Base-by-base conservation (phyloP, 2,113 vertebrate genomes). In the Neodon shergylaensis region DNA sequence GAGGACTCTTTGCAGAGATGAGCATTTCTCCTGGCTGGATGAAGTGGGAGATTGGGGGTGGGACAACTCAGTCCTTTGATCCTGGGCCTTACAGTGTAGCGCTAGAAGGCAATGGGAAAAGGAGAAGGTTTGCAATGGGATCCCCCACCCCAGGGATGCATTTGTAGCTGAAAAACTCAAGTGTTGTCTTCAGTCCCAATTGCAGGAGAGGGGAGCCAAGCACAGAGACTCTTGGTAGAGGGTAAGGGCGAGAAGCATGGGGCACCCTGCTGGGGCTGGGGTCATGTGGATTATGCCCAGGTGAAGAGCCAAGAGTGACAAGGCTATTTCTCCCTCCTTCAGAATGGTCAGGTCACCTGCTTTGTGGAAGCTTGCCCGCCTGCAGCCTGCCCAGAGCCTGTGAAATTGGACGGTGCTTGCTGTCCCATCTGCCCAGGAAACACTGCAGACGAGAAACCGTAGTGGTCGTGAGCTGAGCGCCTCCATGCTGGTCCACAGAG, bases 291-390 rank as follows among this genome's bases (percentile, higher is more conserved):
- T 73, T 33, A 11, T 39, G 36, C 36, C n/a, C 33, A 28, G 66
- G 4, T 4, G 79, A 72, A 42, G 22, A 31, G 13, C 61, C 24
- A 10, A 2, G 24, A 33, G 2, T 87, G 52, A 96, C 22, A 0
- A 9, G 87, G 17, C 12, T 0, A 17, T 28, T 4, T 44, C 4
- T 76, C 14, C 61, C 14, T 21, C 61, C 42, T 52, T 21, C 98
- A 99, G 99, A 98, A 98, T 9, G 98, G 99, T 90, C 99, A 99
- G 98, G 98, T 99, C 97, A 99, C 99, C 54, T 99, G 99, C 98
- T 99, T 99, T 2, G 99, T 99, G 95, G 99, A 99, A 97, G 99
- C 99, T 0, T 99, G 99, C 97, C 99, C 96, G 0, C 98, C 98
- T 0, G 81, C 97, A 3, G 95, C 98, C 65, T 99, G 99, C 66